Conservation (phyloP, 2,797 vertebrate species). For the Melanogrammus aeglefinus region DNA sequence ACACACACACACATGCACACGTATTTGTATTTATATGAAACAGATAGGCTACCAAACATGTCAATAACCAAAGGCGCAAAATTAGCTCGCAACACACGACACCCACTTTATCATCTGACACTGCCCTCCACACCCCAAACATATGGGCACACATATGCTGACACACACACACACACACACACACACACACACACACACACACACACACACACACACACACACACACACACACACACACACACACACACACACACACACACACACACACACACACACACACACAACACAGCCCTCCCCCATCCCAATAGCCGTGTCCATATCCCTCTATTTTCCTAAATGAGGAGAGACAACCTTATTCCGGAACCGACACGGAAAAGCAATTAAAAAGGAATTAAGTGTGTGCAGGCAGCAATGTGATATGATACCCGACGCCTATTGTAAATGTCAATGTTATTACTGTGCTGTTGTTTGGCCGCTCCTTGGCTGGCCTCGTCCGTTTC, state of each 20-base stretch:
- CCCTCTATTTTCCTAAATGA: constrained; percentile 66
- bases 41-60: constrained; percentile 51
- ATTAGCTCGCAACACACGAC: constrained; percentile 27
- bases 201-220: constrained; percentile 8
- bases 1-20: constrained; percentile 2
- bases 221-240: constrained; percentile 1
- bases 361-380: constrained; percentile 70
- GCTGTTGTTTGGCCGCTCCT: constrained; percentile 70
- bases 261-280: constrained; percentile 1
- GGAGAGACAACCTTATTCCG: constrained; percentile 72
- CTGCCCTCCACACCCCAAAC: neutral
- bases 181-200: constrained; percentile 3
- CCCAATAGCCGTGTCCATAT: constrained; percentile 43
- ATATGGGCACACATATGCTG: neutral
- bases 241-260: constrained; percentile 8
- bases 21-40: constrained; percentile 51
- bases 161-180: constrained; percentile 6
- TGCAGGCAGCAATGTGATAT: constrained; percentile 74
- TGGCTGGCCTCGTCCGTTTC: constrained; percentile 56
- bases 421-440: constrained; percentile 70
- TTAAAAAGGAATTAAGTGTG: constrained; percentile 76
- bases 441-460: constrained; percentile 75
- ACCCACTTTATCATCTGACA: constrained; percentile 27
- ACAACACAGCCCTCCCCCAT: constrained; percentile 23
- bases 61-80: constrained; percentile 23